Percentiles rank a stretch among this genome's conserved stretches.
Conservation (phyloP, 2,113 vertebrate species). For the Seriola rivoliana region DNA sequence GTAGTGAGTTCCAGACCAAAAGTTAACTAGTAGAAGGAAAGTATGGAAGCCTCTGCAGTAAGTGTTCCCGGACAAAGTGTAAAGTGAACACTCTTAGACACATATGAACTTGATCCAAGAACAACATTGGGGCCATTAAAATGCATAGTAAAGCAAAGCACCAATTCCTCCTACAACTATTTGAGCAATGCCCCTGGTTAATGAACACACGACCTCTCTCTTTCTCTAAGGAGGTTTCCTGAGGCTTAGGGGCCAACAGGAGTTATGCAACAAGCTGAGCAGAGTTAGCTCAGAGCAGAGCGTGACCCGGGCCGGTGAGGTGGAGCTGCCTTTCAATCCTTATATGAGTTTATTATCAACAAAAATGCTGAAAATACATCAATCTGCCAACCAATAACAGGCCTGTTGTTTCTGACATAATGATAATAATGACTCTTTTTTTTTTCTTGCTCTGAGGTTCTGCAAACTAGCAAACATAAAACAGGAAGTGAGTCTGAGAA, state of each 20-base stretch:
- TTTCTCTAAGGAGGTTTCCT: constrained; percentile 61
- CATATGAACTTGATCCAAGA: constrained; percentile 19
- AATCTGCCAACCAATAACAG: constrained; percentile 26
- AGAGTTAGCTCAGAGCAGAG: constrained; percentile 39
- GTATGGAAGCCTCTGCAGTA: not conserved
- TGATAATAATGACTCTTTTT: constrained; percentile 9
- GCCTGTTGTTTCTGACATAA: constrained; percentile 33
- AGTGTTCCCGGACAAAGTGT: not conserved
- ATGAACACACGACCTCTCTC: constrained; percentile 56
- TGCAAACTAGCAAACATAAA: constrained; percentile 22
- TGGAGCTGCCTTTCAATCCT: constrained; percentile 34
- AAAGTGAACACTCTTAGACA: not conserved
- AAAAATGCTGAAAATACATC: constrained; percentile 23
- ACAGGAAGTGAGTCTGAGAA: constrained; percentile 37
- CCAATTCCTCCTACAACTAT: constrained; percentile 40
- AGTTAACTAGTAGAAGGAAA: not conserved
- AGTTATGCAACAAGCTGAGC: constrained; percentile 71
- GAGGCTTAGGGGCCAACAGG: constrained; percentile 67
- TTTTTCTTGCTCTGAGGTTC: constrained; percentile 26
- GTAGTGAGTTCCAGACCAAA: not conserved
- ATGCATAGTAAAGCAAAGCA: constrained; percentile 22
- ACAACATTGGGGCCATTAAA: constrained; percentile 16
- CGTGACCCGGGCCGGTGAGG: constrained; percentile 50
- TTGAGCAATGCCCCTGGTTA: constrained; percentile 53
- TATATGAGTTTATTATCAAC: constrained; percentile 43